Evolutionary conservation across 2,113 vertebrate genomes (phyloP), one percentile per base, ranked within the genome.

Genomic region (Callocephalon fimbriatum): DNA sequence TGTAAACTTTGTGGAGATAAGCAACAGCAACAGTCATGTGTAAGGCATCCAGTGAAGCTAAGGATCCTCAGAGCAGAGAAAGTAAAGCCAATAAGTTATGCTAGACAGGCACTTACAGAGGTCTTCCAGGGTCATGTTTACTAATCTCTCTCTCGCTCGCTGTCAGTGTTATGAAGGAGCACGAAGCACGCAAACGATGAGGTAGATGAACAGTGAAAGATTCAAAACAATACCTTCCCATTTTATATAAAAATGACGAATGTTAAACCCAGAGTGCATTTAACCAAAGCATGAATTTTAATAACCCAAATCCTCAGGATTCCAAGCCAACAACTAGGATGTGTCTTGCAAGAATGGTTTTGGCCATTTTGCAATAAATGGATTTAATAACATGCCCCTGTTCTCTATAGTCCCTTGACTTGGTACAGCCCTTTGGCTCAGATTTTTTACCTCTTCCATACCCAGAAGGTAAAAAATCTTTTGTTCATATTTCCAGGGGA

Each of bases 101-200:
- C 92, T 82, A 96, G 93, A 94, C 95, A 96, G 89, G 92, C 96
- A 96, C 91, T 97, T 97, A 93, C 68, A 93, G 86, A 89, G 97
- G 98, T 95, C 96, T 95, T 95, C 79, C 93, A 61, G 87, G 96
- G 97, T 98, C 97, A 92, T 94, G 90, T 97, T 97, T 95, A 96
- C 97, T 98, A 96, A 97, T 97, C 96, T 97, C 95, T 96, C 85
- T 48, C 83, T 95, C 42, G 17, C 77, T 97, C 91, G 66, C 89
- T 95, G 95, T 91, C 94, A 93, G 47, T 42, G 93, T 80, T 91
- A 88, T 71, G 91, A 91, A 93, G 86, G 77, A 93, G 72, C 66
- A 94, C 89, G 88, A 95, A 93, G 89, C 95, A 88, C 74, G 79
- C 62, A 90, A 82, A 80, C 48, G 59, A 83, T 87, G 78, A 87